These are phyloP conservation scores for Chlorodrepanis virens DNA, from an alignment of 2,113 vertebrate genomes.

Conservation along the genomic window DNA sequence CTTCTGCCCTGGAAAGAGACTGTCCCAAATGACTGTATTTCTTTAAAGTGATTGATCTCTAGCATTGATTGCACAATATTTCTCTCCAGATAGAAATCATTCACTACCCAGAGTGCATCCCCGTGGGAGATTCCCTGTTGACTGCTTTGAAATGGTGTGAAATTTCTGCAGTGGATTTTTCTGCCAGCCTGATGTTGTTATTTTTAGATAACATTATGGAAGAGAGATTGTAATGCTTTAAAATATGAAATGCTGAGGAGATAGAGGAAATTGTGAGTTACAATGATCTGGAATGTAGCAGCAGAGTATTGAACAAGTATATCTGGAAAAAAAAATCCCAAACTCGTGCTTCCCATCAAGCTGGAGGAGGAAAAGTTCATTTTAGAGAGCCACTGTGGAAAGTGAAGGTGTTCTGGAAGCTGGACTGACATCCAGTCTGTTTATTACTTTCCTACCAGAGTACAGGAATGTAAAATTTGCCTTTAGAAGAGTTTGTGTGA, in stretches of 20 bases:
- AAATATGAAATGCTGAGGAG: background rate
- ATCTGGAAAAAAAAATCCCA: background rate
- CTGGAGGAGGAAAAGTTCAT: background rate
- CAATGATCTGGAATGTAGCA: background rate
- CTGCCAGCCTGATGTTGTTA: background rate
- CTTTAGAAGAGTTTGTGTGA: background rate
- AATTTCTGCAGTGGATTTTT: background rate
- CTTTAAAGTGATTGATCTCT: conserved; percentile 33
- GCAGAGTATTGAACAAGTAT: background rate
- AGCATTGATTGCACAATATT: background rate
- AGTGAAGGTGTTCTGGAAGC: background rate
- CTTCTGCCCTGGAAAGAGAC: conserved; percentile 1
- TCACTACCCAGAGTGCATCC: background rate
- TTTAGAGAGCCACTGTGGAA: background rate
- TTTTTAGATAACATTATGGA: background rate
- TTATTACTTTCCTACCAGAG: background rate
- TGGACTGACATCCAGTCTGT: background rate
- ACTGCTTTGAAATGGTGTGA: background rate
- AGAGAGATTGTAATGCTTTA: background rate
- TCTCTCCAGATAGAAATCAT: background rate
- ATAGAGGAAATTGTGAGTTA: background rate
- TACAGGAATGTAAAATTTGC: background rate
- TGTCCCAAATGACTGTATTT: conserved; percentile 19
- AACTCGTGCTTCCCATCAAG: background rate
- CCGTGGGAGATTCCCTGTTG: background rate